Evolutionary conservation across 1,140 invertebrate genomes (phyloP).

Genomic region (Ephestia elutella): DNA sequence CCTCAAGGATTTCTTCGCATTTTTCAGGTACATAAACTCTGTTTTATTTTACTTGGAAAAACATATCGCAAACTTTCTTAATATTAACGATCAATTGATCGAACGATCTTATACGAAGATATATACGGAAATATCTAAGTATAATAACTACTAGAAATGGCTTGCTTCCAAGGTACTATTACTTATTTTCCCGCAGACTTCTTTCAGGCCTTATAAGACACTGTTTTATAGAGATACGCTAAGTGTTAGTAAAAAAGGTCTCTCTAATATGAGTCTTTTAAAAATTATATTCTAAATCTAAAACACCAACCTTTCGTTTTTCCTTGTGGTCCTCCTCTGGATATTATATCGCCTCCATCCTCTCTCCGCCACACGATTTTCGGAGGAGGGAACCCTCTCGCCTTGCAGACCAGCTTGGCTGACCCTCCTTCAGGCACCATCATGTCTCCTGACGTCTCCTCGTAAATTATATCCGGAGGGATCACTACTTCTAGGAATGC

Average conservation of each 20-base stretch:
- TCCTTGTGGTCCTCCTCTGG: conserved; percentile 78
- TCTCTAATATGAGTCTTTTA: too few species aligned
- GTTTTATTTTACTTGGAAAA: background rate
- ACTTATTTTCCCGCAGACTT: too few species aligned
- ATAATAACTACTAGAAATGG: too few species aligned
- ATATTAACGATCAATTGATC: background rate
- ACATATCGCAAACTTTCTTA: background rate
- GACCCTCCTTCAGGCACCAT: conserved; percentile 94
- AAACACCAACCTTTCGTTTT: conserved; percentile 79
- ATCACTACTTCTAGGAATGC: conserved; percentile 91
- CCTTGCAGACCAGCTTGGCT: conserved; percentile 89
- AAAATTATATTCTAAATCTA: too few species aligned
- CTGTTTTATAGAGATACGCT: too few species aligned
- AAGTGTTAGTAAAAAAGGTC: too few species aligned
- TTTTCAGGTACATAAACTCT: background rate
- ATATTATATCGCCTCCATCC: conserved; percentile 87
- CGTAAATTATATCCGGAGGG: conserved; percentile 91
- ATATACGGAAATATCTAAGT: too few species aligned
- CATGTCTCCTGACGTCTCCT: conserved; percentile 91
- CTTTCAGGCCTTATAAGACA: too few species aligned
- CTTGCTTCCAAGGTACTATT: too few species aligned
- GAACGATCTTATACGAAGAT: too few species aligned
- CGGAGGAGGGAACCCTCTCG: conserved; percentile 88
- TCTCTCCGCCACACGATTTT: conserved; percentile 91
- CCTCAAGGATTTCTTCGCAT: background rate